Base-by-base conservation (phyloP, 2,797 vertebrate genomes). In the Typhlichthys eigenmanni region DNA sequence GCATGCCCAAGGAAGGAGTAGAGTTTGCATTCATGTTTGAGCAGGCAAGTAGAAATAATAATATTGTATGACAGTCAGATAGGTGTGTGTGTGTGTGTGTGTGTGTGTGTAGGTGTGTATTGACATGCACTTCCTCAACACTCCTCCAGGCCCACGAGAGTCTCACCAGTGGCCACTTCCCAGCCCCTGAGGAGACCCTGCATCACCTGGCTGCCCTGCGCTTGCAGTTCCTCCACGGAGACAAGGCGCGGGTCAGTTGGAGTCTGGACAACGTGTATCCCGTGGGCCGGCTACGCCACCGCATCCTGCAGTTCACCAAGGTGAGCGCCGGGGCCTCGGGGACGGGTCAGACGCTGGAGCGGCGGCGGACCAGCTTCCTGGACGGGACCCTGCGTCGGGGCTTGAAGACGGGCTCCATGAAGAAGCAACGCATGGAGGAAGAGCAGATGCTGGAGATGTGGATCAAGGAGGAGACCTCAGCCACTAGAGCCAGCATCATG, bases 21-120 rank as follows among this genome's bases (percentile, higher is more conserved):
- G 96, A 97, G 85, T 97, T 97, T 84, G 96, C 95, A 0, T 97
- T 97, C 87, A 97, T 97, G 96, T 97, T 97, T 85, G 96, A 97
- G 86, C 96, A 97, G 94, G 96, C 96, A 72, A 71, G 78, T 72
- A 5, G 5, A 38, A 38, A 6, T 38, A 5, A 38, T 38, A 38
- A 38, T 5, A 38, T 38, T 6, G 34, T 5, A 7, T 5, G 5
- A 8, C 8, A 5, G 5, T 5, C 8, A 8, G 5, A 8, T 38
- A 8, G 5, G 34, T 38, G 34, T 38, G 34, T 38, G 34, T 38
- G 34, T 38, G 34, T 38, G 34, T 38, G 8, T 19, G 34, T 34
- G 34, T 34, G 34, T 34, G 34, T 34, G 34, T 34, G 34, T 34
- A 3, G 5, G 8, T 38, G 8, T 38, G 24, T 24, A 4, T 24